Conservation (phyloP, 2,113 vertebrate species). For the Todiramphus saurophagus region DNA sequence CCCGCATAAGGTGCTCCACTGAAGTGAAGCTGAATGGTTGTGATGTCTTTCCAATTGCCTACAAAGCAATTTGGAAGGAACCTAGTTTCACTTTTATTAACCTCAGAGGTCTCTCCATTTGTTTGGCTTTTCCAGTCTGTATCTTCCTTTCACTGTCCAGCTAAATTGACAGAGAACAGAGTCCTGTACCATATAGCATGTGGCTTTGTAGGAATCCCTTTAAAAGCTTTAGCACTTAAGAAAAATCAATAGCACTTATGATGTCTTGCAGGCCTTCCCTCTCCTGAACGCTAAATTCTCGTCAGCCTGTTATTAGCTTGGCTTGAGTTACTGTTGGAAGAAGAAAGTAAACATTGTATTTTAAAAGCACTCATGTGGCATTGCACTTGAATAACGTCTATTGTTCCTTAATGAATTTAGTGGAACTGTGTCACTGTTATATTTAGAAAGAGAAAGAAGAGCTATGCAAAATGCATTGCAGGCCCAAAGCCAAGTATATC, state of each 20-base stretch:
- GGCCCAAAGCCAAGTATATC: background rate
- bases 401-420: constrained; percentile 40
- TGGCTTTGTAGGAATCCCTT: constrained; percentile 51
- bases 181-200: background rate
- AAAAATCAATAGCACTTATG: constrained; percentile 74
- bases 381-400: background rate
- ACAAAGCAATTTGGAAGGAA: constrained; percentile 51
- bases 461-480: background rate
- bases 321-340: constrained; percentile 13
- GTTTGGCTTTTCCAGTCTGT: constrained; percentile 49
- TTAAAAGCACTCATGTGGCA: background rate
- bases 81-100: constrained; percentile 63
- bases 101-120: constrained; percentile 55
- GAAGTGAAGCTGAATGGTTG: constrained; percentile 18
- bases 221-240: constrained; percentile 76
- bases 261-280: constrained; percentile 51
- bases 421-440: background rate
- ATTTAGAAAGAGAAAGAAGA: background rate
- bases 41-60: constrained; percentile 56
- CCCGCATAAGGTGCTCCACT: background rate
- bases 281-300: constrained; percentile 59
- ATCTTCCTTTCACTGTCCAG: constrained; percentile 48
- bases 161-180: constrained; percentile 55
- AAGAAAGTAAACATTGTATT: constrained; percentile 44
- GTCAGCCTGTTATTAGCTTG: constrained; percentile 48